These are phyloP conservation scores for Lophotriccus pileatus DNA, from an alignment of 2,797 vertebrate species.

Conservation along the genomic window DNA sequence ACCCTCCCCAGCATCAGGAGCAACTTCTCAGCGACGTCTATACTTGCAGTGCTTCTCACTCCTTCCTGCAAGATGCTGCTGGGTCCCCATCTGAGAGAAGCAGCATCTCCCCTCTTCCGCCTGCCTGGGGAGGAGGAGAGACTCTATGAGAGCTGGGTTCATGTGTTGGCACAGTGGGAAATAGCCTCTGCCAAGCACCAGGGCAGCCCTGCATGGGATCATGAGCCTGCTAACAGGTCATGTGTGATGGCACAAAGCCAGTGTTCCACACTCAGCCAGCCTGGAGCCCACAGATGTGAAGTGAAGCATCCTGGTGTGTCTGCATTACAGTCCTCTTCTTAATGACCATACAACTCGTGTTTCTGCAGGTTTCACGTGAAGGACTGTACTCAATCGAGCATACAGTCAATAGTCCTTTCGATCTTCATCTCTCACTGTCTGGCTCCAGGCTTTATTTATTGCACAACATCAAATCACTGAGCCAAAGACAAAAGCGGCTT, in stretches of 20 bases:
- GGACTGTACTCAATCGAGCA: background rate
- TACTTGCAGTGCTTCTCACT: background rate
- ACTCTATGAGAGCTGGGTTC: background rate
- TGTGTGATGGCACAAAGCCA: background rate
- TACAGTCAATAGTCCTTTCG: constrained; percentile 24
- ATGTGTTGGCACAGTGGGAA: rapidly evolving
- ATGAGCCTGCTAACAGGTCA: rapidly evolving
- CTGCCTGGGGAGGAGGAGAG: rapidly evolving
- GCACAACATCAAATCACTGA: background rate
- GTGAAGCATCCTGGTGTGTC: background rate
- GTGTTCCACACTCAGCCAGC: rapidly evolving
- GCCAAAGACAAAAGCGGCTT: background rate
- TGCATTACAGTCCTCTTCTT: background rate
- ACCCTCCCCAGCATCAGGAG: background rate
- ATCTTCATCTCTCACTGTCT: constrained; percentile 58
- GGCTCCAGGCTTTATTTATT: constrained; percentile 48
- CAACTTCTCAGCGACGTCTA: background rate
- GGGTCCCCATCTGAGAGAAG: background rate
- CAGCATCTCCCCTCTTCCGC: background rate
- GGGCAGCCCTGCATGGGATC: background rate
- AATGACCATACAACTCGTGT: background rate
- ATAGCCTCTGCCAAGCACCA: background rate
- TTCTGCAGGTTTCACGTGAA: background rate
- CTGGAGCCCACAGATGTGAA: background rate
- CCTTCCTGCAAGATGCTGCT: background rate